phyloP scores from a whole-genome alignment of 2,113 vertebrate species.

The Australoheros scitulus region DNA sequence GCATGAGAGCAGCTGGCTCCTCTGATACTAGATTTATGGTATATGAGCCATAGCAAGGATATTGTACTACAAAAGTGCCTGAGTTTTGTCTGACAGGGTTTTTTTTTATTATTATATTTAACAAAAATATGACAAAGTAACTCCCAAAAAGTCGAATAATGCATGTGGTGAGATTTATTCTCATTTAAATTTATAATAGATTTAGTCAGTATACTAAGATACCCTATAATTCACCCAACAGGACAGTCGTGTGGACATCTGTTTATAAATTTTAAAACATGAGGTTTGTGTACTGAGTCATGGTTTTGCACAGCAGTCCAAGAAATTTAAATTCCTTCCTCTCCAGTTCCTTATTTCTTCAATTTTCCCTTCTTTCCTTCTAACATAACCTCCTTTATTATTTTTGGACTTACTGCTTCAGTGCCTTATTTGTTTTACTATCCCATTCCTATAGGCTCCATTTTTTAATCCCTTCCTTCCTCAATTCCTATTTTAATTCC shows the following conservation, averaged over 20 bases:
- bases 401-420: neutral
- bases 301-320: neutral
- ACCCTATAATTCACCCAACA: neutral
- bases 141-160: neutral
- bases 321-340: neutral
- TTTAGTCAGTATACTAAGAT: neutral
- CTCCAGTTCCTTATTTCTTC: neutral
- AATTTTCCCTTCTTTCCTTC: neutral
- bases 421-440: neutral
- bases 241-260: neutral
- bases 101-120: slow-evolving; percentile 31
- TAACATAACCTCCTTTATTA: neutral
- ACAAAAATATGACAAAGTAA: neutral
- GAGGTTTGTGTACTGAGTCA: neutral
- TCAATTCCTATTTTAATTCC: neutral
- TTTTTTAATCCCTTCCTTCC: neutral
- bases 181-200: neutral
- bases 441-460: neutral
- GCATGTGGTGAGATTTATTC: neutral
- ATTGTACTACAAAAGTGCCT: neutral
- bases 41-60: slow-evolving; percentile 13
- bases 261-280: neutral
- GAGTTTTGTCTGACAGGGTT: neutral
- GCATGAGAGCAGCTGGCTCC: slow-evolving; percentile 37
- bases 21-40: neutral